phyloP scores from a whole-genome alignment of 2,113 vertebrate genomes.

The Hippopotamus amphibius region DNA sequence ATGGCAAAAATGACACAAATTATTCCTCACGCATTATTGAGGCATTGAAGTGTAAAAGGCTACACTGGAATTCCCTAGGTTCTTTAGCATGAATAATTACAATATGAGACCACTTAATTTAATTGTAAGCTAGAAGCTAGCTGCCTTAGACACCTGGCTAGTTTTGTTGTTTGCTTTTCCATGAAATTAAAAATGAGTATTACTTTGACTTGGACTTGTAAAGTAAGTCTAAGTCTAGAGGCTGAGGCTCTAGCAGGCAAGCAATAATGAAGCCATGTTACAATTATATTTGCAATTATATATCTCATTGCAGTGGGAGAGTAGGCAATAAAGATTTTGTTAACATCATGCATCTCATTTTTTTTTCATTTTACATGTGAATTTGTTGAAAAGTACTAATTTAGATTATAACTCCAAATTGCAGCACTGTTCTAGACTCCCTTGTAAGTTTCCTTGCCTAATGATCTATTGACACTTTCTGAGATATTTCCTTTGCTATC shows the following conservation, averaged over 20 bases:
- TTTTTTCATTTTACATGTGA: background rate
- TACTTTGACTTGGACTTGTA: background rate
- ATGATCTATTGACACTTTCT: background rate
- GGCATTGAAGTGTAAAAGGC: background rate
- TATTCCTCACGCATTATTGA: background rate
- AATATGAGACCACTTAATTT: background rate
- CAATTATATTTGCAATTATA: background rate
- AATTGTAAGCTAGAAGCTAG: background rate
- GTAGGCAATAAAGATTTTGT: background rate
- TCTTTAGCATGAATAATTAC: background rate
- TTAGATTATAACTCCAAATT: background rate
- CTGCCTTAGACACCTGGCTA: background rate
- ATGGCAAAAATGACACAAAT: conserved; percentile 21
- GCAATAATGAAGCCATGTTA: background rate
- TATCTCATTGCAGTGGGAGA: background rate
- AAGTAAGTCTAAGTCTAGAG: background rate
- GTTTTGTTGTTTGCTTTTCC: background rate
- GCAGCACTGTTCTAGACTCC: background rate
- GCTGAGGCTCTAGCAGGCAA: background rate
- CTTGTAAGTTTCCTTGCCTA: background rate
- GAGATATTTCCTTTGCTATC: background rate
- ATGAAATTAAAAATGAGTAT: background rate
- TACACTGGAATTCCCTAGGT: background rate
- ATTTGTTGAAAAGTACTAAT: background rate
- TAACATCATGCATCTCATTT: background rate